These are phyloP conservation scores for Leucophora obtusa DNA, from an alignment of 2,888 invertebrate genomes.

Conservation along the genomic window DNA sequence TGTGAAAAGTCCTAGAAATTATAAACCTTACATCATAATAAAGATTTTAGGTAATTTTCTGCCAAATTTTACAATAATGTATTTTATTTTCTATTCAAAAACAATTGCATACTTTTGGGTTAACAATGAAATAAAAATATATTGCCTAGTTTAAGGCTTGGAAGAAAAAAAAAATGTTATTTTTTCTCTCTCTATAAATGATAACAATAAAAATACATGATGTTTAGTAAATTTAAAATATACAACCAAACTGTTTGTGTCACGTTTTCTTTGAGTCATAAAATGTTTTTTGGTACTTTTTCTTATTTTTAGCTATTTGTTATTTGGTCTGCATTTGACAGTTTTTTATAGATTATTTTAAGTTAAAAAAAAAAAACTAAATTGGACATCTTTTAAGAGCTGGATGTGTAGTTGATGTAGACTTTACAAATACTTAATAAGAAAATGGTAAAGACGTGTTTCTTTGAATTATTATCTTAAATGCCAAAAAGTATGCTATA, in stretches of 20 bases:
- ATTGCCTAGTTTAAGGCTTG: background rate
- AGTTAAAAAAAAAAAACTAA: background rate
- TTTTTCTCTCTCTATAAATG: too few species aligned
- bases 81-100: background rate
- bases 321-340: background rate
- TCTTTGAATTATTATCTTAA: background rate
- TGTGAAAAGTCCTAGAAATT: too few species aligned
- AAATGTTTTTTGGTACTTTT: background rate
- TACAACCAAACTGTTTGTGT: conserved; percentile 35
- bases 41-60: too few species aligned
- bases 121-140: background rate
- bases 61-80: too few species aligned
- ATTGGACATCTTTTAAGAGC: background rate
- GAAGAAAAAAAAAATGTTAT: background rate
- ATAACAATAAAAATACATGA: background rate
- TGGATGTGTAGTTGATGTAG: background rate
- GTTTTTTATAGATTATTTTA: background rate
- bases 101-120: background rate
- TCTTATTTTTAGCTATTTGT: conserved; percentile 11
- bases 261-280: conserved; percentile 48
- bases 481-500: background rate
- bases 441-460: background rate
- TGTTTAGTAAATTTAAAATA: background rate
- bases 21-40: too few species aligned
- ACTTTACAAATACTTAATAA: background rate